phyloP scores from a whole-genome alignment of 2,797 vertebrate species.

The Lophotriccus pileatus region DNA sequence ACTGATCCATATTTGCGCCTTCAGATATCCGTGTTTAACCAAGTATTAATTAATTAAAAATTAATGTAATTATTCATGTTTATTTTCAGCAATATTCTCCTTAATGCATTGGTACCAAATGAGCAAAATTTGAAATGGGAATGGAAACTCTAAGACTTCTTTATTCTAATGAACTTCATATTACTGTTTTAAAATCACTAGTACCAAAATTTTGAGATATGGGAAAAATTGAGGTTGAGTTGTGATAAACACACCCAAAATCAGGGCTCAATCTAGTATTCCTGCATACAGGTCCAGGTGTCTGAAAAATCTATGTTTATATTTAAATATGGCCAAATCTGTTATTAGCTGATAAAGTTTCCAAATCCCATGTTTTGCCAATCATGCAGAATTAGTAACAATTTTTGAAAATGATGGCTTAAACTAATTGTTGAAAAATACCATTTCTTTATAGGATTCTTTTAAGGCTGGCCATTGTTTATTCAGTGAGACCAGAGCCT shows the following conservation, averaged over 20 bases:
- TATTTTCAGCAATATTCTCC: not conserved
- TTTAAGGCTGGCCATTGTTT: not conserved
- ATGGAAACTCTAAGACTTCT: not conserved
- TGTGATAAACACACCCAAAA: not conserved
- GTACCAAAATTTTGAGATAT: not conserved
- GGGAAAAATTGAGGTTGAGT: not conserved
- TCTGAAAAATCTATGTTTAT: not conserved
- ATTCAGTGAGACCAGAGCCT: not conserved
- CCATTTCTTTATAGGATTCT: not conserved
- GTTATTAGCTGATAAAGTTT: not conserved
- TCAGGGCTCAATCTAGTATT: not conserved
- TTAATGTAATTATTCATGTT: not conserved
- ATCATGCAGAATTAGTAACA: not conserved
- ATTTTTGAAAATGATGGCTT: not conserved
- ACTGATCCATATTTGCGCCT: not conserved
- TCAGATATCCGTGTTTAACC: conserved; percentile 16
- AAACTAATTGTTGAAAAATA: not conserved
- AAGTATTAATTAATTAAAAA: conserved; percentile 32
- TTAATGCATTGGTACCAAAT: not conserved
- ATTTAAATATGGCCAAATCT: not conserved
- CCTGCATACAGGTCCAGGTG: not conserved
- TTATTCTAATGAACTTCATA: not conserved
- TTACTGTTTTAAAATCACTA: not conserved
- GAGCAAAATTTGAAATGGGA: not conserved
- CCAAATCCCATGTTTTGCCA: not conserved